Conservation (phyloP, 2,888 invertebrate genomes). For the Drosophila affinis region DNA sequence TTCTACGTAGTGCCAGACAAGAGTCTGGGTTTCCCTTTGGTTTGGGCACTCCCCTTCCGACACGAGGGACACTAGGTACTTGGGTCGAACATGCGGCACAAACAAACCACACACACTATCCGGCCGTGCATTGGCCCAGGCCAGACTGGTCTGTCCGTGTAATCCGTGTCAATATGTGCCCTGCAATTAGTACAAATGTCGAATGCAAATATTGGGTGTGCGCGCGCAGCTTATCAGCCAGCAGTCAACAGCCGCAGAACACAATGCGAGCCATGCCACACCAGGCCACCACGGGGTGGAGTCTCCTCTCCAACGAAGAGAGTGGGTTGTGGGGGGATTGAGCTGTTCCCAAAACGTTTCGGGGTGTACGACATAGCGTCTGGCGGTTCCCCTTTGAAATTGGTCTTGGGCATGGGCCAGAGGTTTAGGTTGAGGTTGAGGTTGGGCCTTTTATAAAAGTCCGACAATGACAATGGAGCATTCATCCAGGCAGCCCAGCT, state of each 20-base stretch:
- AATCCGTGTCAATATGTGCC: conserved; percentile 58
- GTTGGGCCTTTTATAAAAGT: neutral
- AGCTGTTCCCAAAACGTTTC: neutral
- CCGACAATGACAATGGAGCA: neutral
- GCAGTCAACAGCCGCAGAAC: conserved; percentile 49
- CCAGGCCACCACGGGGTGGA: neutral
- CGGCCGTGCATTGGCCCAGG: neutral
- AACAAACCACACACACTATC: neutral
- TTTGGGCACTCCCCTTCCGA: neutral
- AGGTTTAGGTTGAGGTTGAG: no score
- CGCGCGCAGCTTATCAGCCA: conserved; percentile 60
- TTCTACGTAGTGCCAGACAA: neutral
- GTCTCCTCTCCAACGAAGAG: neutral
- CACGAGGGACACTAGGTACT: neutral
- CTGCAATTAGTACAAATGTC: conserved; percentile 67
- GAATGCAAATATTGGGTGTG: conserved; percentile 64
- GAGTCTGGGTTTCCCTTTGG: neutral
- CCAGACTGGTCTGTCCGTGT: neutral
- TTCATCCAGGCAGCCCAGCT: neutral
- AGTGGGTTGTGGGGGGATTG: neutral
- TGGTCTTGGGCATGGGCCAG: no score
- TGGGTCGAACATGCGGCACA: neutral
- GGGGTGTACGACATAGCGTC: neutral
- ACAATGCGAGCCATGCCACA: neutral
- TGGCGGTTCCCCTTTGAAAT: neutral